Evolutionary conservation across 2,888 invertebrate genomes (phyloP), one percentile per base, ranked within the genome.

Genomic region (Andrena chrysosceles): DNA sequence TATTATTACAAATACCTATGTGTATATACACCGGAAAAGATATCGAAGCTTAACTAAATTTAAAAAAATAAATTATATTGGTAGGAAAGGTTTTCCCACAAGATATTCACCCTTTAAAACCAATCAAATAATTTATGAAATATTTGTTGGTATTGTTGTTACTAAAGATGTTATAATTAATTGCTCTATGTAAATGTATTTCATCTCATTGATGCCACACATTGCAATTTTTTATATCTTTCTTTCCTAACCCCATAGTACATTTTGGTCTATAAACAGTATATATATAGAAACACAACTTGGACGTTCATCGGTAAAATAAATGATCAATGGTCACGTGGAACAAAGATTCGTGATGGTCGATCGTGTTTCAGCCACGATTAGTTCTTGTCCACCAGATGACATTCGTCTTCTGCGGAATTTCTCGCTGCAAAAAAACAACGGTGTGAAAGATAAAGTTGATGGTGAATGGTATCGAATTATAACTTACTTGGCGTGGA

Each of bases 401-500:
- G 85, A 84, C 89, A 78, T 76, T 48, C 42, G 29, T 13, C 35
- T 56, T 56, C 62, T 20, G 52, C 23, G 6, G 0, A n/a, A 76
- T 88, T 90, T 92, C 91, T 85, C 92, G 87, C 85, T 76, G 87
- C 63, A 60, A 69, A 73, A 81, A 63, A 60, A 23, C 4, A 2
- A 29, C 29, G 3, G 48, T 13, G 62, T 6, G 5, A n/a, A 1
- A 63, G 84, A 86, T 90, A 91, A 81, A 77, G 29, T 31, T 20
- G 42, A 49, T 7, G 7, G 31, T 26, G 7, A 16, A 23, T 26
- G 48, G 10, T 26, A 2, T 20, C 4, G 33, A 71, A 60, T 82
- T 84, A 93, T 93, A 93, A 96, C 96, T 96, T 96, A 96, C 96
- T 96, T 96, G 96, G 96, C 96, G 96, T 94, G 96, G 96, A 95